Evolutionary conservation across 2,797 vertebrate species (phyloP), one percentile per base, ranked within the genome.

Genomic region (Dipus sagitta): DNA sequence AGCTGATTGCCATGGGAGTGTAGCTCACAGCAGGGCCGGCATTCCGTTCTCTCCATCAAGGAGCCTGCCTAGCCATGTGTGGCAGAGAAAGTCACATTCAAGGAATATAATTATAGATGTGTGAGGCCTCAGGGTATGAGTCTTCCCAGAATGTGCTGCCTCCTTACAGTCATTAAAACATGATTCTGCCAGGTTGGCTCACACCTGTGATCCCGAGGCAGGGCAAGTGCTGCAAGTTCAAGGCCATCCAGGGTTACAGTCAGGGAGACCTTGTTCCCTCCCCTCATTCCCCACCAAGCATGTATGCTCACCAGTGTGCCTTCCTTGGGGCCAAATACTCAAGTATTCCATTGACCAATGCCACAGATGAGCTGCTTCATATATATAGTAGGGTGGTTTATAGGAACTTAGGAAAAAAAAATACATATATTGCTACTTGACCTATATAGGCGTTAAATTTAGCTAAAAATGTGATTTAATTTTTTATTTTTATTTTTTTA

Each of bases 31-130:
- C 32, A 47, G 89, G 93, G 23, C 74, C 32, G 42, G 15, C 60
- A 13, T 3, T 85, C 32, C 26, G 13, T 78, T 90, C 30, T 88
- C 65, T 81, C 78, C 70, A 90, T 72, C 52, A 58, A 80, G 47
- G 32, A 32, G 47, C 76, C 1, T 14, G 3, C 79, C 70, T 88
- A 79, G 79, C 85, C 77, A 75, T 38, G 38, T 6, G 13, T 15
- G 12, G 72, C 86, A 71, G 34, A 72, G 71, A 86, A 86, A 86
- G n/a, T 75, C 84, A 88, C 11, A 34, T 30, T 92, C 15, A 64
- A 80, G 86, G 71, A 60, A 70, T 81, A 13, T 78, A 86, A 21
- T 62, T 75, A 72, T 2, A 91, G 83, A 60, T 82, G n/a, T 58
- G 64, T 60, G 28, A 93, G 62, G 62, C 54, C 47, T 17, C 2